Evolutionary conservation across 2,888 invertebrate genomes (phyloP), one percentile per base, ranked within the genome.

Genomic region (Dione juno): DNA sequence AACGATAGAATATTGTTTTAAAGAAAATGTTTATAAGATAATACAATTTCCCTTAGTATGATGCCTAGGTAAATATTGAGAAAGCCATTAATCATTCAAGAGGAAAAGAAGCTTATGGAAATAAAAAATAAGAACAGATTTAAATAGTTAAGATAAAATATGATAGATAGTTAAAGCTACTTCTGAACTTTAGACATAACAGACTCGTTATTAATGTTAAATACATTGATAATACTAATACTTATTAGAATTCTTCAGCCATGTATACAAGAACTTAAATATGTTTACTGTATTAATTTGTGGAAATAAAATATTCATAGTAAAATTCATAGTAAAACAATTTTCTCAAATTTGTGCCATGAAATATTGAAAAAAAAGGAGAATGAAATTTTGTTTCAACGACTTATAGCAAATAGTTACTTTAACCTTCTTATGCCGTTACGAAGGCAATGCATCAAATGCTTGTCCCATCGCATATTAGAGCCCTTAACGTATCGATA

Each of bases 61-160:
- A 35, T 50, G 8, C 50, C 37, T 64, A 64, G 40, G 19, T 69
- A 71, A 73, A 66, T 65, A 65, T 70, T 48, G n/a, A 40, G 59
- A 19, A 53, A 37, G 63, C 66, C 66, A 74, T 75, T 74, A 66
- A 76, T 76, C 74, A 74, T 74, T 61, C 58, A 65, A 66, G 70
- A 59, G 70, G 71, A 69, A 69, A 71, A 67, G 66, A 66, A 48
- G 68, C 58, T 54, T 57, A 61, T 63, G 66, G 48, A 67, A 67
- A 71, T 72, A 71, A 72, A 61, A 68, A 63, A 63, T 54, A 19
- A 64, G 69, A 70, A 65, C 37, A 64, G 14, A 14, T 59, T 64
- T 65, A 64, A 58, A 41, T 61, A 61, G 35, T 28, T 68, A 14
- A 21, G 65, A 68, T 73, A 73, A 70, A 63, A 67, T 50, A 67